Conservation (phyloP, 1,140 invertebrate species). For the Drosophila serrata region DNA sequence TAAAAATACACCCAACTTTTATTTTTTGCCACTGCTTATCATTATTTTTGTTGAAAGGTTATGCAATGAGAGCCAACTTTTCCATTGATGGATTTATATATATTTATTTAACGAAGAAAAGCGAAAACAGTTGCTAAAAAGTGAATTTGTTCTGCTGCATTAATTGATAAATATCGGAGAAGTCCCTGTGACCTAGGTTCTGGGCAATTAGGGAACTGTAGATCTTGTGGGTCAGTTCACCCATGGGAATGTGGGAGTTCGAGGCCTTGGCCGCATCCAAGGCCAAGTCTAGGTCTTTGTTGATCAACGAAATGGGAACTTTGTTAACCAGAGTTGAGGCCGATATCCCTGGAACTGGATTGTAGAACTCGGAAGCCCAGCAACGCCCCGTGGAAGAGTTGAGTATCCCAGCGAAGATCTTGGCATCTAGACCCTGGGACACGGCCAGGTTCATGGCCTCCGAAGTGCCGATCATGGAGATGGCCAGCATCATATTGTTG, state of each 20-base stretch:
- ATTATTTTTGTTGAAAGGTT: conserved; percentile 20
- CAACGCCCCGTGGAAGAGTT: conserved; percentile 97
- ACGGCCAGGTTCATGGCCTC: conserved; percentile 97
- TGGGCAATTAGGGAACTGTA: conserved; percentile 91
- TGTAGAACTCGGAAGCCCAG: conserved; percentile 98
- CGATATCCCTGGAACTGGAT: conserved; percentile 97
- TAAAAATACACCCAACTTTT: conserved; percentile 4
- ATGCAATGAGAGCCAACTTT: conserved; percentile 45
- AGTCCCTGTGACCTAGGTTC: conserved; percentile 95
- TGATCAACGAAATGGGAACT: conserved; percentile 93
- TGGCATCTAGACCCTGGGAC: conserved; percentile 95
- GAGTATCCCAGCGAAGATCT: conserved; percentile 94
- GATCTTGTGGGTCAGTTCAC: conserved; percentile 94
- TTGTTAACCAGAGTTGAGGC: conserved; percentile 94
- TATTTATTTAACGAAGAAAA: not conserved
- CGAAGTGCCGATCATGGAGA: conserved; percentile 95
- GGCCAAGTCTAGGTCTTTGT: conserved; percentile 97
- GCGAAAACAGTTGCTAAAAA: conserved; percentile 8
- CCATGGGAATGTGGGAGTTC: conserved; percentile 92
- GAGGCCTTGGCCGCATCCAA: conserved; percentile 91
- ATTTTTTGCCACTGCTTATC: conserved; percentile 30
- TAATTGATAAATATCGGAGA: conserved; percentile 95
- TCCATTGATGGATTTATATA: conserved; percentile 13
- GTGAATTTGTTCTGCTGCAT: conserved; percentile 87
- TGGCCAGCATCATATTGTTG: conserved; percentile 98